These are phyloP conservation scores for Chrosomus eos DNA, from an alignment of 2,797 vertebrate genomes.

Conservation along the genomic window DNA sequence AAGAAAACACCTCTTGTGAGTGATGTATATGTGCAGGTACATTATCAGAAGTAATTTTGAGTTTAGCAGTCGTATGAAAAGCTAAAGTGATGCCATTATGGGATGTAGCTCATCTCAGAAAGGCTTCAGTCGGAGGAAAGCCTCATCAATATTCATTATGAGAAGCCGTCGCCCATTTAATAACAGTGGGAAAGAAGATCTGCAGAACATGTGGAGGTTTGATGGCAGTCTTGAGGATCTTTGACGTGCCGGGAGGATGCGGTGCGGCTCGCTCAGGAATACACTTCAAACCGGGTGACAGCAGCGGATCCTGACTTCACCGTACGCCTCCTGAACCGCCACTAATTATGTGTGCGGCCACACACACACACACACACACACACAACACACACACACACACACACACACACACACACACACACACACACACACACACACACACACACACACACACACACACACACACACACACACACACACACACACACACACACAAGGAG, in stretches of 20 bases:
- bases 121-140: constrained; percentile 15
- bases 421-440: background rate
- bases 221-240: constrained; percentile 41
- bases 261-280: background rate
- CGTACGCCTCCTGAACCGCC: background rate
- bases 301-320: background rate
- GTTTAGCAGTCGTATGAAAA: background rate
- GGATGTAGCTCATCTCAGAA: constrained; percentile 4
- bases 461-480: background rate
- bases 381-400: too few relatives aligned
- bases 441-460: background rate
- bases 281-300: constrained; percentile 6
- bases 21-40: background rate
- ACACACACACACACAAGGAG: background rate
- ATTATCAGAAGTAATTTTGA: background rate
- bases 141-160: constrained; percentile 56
- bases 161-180: constrained; percentile 33
- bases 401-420: background rate
- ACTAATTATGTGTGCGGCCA: constrained; percentile 20
- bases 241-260: constrained; percentile 38
- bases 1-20: background rate
- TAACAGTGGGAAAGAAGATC: constrained; percentile 35
- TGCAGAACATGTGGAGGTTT: constrained; percentile 24
- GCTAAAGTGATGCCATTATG: background rate
- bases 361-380: background rate